Percentiles rank a stretch among this genome's conserved stretches.
Evolutionary conservation across 1,140 invertebrate species (phyloP).

Genomic region (Dinothrombium tinctorium): DNA sequence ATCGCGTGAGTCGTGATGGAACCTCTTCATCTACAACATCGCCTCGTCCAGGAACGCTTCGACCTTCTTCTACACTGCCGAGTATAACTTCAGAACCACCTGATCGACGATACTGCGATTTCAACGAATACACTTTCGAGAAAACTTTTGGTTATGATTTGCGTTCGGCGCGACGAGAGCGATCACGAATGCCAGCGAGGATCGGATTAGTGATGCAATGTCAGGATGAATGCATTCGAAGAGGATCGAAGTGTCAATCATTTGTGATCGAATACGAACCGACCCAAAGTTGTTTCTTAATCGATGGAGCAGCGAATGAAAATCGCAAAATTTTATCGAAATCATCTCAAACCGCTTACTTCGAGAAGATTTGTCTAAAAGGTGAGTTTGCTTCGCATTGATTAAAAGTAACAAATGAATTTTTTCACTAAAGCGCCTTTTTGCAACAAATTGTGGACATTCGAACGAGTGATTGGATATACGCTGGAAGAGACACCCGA

Average conservation of each 20-base stretch:
- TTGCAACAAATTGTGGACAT: constrained; percentile 27
- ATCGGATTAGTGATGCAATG: constrained; percentile 24
- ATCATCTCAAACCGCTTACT: constrained; percentile 23
- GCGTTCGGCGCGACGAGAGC: constrained; percentile 17
- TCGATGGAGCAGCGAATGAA: constrained; percentile 21
- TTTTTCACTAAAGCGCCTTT: constrained; percentile 18
- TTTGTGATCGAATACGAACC: constrained; percentile 22
- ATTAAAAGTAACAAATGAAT: constrained; percentile 8
- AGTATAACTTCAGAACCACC: background rate
- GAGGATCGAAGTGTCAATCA: constrained; percentile 22
- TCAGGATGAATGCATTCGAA: constrained; percentile 23
- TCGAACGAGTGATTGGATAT: constrained; percentile 25
- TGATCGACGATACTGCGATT: constrained; percentile 8
- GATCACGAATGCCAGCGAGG: constrained; percentile 17
- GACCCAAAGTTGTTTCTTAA: constrained; percentile 22
- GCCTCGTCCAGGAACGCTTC: background rate
- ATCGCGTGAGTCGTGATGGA: background rate
- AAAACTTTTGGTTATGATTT: constrained; percentile 22
- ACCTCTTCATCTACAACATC: background rate
- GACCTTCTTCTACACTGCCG: background rate
- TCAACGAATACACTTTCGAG: constrained; percentile 21
- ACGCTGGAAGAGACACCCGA: constrained; percentile 22
- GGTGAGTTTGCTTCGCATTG: background rate
- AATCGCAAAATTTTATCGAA: constrained; percentile 20
- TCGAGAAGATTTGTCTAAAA: constrained; percentile 27